Evolutionary conservation across 2,113 vertebrate species (phyloP), one percentile per base, ranked within the genome.

Genomic region (Charadrius vociferus): DNA sequence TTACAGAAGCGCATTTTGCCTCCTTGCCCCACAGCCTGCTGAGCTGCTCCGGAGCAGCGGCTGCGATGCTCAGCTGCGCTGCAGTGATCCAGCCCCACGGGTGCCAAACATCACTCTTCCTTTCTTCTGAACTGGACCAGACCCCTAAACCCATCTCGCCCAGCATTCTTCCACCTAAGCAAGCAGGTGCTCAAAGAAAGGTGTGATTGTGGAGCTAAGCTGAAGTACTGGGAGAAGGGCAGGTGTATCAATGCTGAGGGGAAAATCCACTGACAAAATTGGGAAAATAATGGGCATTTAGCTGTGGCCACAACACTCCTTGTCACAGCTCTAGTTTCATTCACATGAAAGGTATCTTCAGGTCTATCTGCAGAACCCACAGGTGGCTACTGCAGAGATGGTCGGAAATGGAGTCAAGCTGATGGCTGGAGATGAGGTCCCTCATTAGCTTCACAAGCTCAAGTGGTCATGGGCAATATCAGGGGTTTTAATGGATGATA

Each of bases 31-130:
- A 2, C 41, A 65, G 50, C 34, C 43, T 2, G 0, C 43, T 12
- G 18, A 71, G 49, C 53, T 63, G 41, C 80, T 71, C 39, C 2
- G 2, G 41, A 79, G 53, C 43, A 27, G 29, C 3, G 7, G 41
- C 29, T 7, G 0, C 0, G 4, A 36, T 45, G 65, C 78, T 79
- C 22, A 14, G 39, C 32, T 9, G 6, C 26, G 34, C 32, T 66
- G 43, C 45, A n/a, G 50, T 13, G 30, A n/a, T 11, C 4, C 62
- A 29, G 21, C 14, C 16, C 29, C 34, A 30, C 34, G 41, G 18
- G 8, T 26, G 55, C 14, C 53, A 37, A n/a, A 37, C 13, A 21
- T 45, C 87, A 87, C 45, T 41, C 10, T 36, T 53, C 34, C 77
- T 80, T 59, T 27, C 37, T 29, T n/a, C 73, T 58, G 43, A 52